phyloP scores from a whole-genome alignment of 1,140 invertebrate genomes.

The Pseudomyrmex pallidus region DNA sequence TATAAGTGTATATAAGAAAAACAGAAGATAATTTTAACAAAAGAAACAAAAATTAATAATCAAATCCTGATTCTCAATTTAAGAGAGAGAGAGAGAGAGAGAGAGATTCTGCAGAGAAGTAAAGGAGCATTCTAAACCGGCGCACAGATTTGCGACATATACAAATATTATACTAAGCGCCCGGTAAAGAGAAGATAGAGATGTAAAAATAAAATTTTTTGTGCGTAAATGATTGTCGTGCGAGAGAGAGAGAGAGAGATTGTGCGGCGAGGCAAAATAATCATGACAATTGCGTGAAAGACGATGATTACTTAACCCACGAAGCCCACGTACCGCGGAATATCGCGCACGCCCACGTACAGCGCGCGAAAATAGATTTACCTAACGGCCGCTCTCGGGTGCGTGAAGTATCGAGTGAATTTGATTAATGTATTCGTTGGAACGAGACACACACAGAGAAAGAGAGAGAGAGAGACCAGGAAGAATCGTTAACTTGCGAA shows the following conservation, averaged over 20 bases:
- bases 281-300: conserved; percentile 55
- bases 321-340: conserved; percentile 40
- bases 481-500: conserved; percentile 28
- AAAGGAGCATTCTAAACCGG: conserved; percentile 19
- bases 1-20: too few relatives aligned
- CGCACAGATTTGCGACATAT: conserved; percentile 34
- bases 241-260: conserved; percentile 12
- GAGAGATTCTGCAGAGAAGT: not conserved
- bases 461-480: conserved; percentile 10
- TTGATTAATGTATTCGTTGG: conserved; percentile 14
- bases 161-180: conserved; percentile 46
- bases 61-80: too few relatives aligned
- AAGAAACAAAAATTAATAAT: too few relatives aligned
- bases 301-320: conserved; percentile 50
- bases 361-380: conserved; percentile 52
- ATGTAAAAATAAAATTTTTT: not conserved
- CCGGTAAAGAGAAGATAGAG: conserved; percentile 17
- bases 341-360: conserved; percentile 48
- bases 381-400: conserved; percentile 39
- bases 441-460: too few relatives aligned
- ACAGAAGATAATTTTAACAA: too few relatives aligned
- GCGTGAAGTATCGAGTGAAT: conserved; percentile 40
- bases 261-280: conserved; percentile 18
- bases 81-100: conserved; percentile 1
- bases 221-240: conserved; percentile 40